phyloP scores from a whole-genome alignment of 1,140 invertebrate species.

The Vanessa tameamea region DNA sequence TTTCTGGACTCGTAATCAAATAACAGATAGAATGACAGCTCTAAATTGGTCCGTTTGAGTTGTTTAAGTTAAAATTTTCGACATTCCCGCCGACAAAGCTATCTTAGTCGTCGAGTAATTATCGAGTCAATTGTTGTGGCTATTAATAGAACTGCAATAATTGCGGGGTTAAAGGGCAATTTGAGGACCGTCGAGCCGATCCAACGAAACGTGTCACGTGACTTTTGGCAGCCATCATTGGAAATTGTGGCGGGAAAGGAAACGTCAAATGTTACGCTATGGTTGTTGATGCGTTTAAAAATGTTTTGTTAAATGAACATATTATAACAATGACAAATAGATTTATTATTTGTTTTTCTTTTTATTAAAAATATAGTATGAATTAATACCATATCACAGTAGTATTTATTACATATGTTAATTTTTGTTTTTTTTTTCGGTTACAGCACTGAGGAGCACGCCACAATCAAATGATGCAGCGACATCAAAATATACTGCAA shows the following conservation, averaged over 20 bases:
- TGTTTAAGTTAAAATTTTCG: conserved; percentile 47
- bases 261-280: conserved; percentile 1
- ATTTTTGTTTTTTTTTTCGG: conserved; percentile 9
- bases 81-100: conserved; percentile 50
- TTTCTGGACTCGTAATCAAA: too few relatives aligned
- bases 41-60: conserved; percentile 31
- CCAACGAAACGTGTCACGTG: conserved; percentile 47
- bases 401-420: not conserved
- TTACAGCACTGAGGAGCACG: conserved; percentile 39
- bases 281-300: not conserved
- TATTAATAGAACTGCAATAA: conserved; percentile 77
- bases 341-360: not conserved
- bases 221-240: conserved; percentile 45
- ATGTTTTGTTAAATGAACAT: not conserved
- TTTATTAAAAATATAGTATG: not conserved
- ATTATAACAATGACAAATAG: too few relatives aligned
- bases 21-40: not conserved
- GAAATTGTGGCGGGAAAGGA: conserved; percentile 27
- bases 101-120: conserved; percentile 52
- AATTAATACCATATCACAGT: not conserved
- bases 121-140: conserved; percentile 66
- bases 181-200: conserved; percentile 49
- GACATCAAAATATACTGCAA: conserved; percentile 30
- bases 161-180: conserved; percentile 70
- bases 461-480: conserved; percentile 30